Evolutionary conservation across 2,113 vertebrate species (phyloP).

Genomic region (Leucopternis melanops): DNA sequence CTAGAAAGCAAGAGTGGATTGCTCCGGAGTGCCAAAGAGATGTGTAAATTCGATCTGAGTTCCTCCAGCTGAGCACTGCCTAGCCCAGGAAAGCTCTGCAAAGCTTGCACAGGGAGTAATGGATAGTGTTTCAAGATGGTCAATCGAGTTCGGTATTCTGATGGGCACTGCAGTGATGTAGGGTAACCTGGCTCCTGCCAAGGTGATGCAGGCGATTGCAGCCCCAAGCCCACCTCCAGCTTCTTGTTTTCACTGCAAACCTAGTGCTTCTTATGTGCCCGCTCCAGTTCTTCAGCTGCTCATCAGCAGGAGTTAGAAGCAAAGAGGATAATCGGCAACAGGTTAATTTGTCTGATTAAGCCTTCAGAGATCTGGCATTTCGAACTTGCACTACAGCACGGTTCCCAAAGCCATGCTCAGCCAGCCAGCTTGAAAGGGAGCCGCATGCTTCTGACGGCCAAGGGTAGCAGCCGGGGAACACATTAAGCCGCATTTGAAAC

Average conservation of each 20-base stretch:
- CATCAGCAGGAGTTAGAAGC: neutral
- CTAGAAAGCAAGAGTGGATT: neutral
- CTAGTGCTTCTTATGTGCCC: neutral
- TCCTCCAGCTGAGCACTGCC: neutral
- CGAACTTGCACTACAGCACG: rapidly evolving
- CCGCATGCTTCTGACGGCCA: neutral
- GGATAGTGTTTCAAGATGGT: rapidly evolving
- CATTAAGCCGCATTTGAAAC: neutral
- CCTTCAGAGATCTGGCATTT: neutral
- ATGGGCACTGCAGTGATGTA: rapidly evolving
- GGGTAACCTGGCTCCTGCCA: neutral
- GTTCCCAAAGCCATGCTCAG: neutral
- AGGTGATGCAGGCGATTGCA: rapidly evolving
- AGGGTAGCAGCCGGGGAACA: neutral
- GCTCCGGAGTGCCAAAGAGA: neutral
- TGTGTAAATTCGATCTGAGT: rapidly evolving
- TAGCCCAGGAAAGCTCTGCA: neutral
- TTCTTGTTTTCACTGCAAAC: neutral
- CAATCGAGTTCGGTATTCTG: rapidly evolving
- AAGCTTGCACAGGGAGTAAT: neutral
- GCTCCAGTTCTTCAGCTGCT: neutral
- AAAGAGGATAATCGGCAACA: neutral
- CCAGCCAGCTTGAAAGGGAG: neutral
- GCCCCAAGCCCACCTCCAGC: neutral
- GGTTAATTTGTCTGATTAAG: neutral